Percentiles rank a stretch among this genome's conserved stretches.
phyloP scores from a whole-genome alignment of 1,140 invertebrate species.

The Cheumatopsyche charites region DNA sequence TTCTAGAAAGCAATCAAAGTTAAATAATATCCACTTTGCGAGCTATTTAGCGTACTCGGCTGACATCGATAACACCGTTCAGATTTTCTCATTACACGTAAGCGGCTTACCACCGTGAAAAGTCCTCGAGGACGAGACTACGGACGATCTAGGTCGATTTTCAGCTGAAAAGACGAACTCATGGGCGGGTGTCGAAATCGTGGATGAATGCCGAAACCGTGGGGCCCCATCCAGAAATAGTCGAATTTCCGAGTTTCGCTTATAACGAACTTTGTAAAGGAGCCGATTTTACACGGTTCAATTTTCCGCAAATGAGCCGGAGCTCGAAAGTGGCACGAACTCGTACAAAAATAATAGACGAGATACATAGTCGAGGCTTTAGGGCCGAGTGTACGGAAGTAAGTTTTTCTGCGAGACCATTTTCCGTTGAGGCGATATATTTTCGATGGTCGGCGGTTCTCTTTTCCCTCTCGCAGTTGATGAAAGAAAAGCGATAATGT shows the following conservation, averaged over 20 bases:
- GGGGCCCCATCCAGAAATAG: no score
- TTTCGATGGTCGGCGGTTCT: no score
- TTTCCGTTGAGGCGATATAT: no score
- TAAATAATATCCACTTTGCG: no score
- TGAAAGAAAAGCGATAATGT: no score
- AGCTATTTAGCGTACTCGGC: no score
- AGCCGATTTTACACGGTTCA: slow-evolving; percentile 41
- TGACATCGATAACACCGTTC: not conserved
- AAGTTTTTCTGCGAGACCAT: no score
- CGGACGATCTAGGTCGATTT: not conserved
- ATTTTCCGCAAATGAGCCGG: slow-evolving; percentile 33
- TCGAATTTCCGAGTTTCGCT: slow-evolving; percentile 6
- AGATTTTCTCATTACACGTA: slow-evolving; percentile 24
- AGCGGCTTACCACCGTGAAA: slow-evolving; percentile 9
- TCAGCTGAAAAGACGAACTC: not conserved
- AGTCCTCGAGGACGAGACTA: not conserved
- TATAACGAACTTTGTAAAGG: slow-evolving; percentile 35
- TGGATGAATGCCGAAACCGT: no score
- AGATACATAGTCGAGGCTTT: not conserved
- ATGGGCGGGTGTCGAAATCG: not conserved
- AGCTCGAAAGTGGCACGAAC: not conserved
- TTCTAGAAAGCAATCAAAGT: no score
- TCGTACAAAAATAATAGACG: slow-evolving; percentile 20
- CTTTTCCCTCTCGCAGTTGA: no score
- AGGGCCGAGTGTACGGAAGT: no score